phyloP scores from a whole-genome alignment of 2,888 invertebrate genomes.

The Petrolisthes cinctipes region DNA sequence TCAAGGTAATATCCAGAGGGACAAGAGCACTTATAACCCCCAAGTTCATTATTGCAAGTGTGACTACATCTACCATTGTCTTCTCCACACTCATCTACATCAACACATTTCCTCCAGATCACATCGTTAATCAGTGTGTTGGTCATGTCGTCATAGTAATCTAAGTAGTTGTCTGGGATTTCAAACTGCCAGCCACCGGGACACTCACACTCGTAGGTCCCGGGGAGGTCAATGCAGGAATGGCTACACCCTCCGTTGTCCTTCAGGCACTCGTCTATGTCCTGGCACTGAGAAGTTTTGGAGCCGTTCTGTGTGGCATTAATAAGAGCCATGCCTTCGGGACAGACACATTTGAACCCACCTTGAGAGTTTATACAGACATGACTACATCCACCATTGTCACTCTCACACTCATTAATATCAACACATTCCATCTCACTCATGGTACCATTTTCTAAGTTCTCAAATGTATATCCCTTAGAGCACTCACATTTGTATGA shows the following conservation, averaged over 20 bases:
- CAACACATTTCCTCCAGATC: slow-evolving; percentile 71
- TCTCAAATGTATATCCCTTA: slow-evolving; percentile 38
- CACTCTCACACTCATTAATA: slow-evolving; percentile 70
- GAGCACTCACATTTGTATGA: slow-evolving; percentile 57
- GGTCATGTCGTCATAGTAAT: slow-evolving; percentile 73
- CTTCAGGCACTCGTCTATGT: slow-evolving; percentile 70
- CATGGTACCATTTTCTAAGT: slow-evolving; percentile 71
- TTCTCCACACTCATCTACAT: slow-evolving; percentile 70
- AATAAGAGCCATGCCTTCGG: slow-evolving; percentile 68
- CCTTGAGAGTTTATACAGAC: slow-evolving; percentile 71
- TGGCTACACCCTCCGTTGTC: slow-evolving; percentile 70
- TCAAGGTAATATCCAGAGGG: slow-evolving; percentile 66
- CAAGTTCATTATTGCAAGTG: slow-evolving; percentile 70
- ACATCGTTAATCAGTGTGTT: slow-evolving; percentile 75
- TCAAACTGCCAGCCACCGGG: slow-evolving; percentile 67
- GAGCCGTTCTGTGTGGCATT: slow-evolving; percentile 70
- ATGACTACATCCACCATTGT: slow-evolving; percentile 69
- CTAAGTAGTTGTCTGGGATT: slow-evolving; percentile 51
- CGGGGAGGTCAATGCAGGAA: slow-evolving; percentile 72
- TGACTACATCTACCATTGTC: slow-evolving; percentile 69
- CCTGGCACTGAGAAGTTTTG: slow-evolving; percentile 68
- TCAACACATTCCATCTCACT: slow-evolving; percentile 68
- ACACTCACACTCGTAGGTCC: slow-evolving; percentile 69
- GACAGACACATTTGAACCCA: slow-evolving; percentile 69
- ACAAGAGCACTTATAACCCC: slow-evolving; percentile 70